phyloP scores from a whole-genome alignment of 2,888 invertebrate species.

The Magallana nippona region DNA sequence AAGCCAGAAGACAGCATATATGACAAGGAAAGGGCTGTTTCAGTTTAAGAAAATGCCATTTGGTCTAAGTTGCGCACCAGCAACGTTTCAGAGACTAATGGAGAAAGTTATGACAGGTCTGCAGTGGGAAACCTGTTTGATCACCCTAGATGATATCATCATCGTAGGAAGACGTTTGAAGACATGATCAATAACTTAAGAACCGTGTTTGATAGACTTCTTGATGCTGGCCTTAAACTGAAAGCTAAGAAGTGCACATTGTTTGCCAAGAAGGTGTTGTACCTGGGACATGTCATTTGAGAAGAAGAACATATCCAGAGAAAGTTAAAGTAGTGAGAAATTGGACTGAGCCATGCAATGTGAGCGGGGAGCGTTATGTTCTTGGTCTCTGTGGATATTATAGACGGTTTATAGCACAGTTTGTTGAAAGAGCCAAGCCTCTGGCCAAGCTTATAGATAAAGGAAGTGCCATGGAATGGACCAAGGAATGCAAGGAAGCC shows the following conservation, averaged over 20 bases:
- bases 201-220: constrained; percentile 38
- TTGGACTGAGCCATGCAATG: constrained; percentile 47
- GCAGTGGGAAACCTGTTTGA: constrained; percentile 4
- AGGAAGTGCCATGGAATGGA: constrained; percentile 19
- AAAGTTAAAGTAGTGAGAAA: constrained; percentile 42
- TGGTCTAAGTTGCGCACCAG: neutral
- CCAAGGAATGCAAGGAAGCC: constrained; percentile 18
- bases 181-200: constrained; percentile 30
- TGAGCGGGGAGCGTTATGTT: neutral
- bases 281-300: constrained; percentile 50
- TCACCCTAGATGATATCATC: constrained; percentile 2
- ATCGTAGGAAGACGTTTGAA: neutral
- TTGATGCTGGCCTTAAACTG: constrained; percentile 42
- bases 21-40: neutral
- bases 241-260: constrained; percentile 49
- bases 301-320: constrained; percentile 45
- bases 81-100: neutral
- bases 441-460: constrained; percentile 9
- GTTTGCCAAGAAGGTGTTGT: constrained; percentile 48
- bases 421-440: constrained; percentile 4
- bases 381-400: constrained; percentile 36
- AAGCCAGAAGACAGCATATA: constrained; percentile 11
- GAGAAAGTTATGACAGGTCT: neutral
- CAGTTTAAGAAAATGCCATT: constrained; percentile 3
- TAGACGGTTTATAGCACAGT: constrained; percentile 14